Evolutionary conservation across 1,140 invertebrate genomes (phyloP), one percentile per base, ranked within the genome.

Genomic region (Drosophila novamexicana): DNA sequence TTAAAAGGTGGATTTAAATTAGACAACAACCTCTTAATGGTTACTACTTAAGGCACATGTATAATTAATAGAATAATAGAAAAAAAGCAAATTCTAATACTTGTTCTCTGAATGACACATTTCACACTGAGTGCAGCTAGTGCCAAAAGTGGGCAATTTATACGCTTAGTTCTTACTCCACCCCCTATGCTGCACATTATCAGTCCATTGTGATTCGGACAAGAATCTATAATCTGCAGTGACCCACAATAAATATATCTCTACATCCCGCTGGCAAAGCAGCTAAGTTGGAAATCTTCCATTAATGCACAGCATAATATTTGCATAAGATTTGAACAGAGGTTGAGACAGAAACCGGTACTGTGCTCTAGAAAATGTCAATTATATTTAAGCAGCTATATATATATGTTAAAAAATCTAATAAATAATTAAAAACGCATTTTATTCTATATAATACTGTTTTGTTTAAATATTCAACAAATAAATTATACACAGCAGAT

Each of bases 31-130:
- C 84, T 64, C 53, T 83, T 83, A 83, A 86, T 70, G 68, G 83
- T 69, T 86, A 86, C 83, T 86, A 86, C 83, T 86, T 86, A 86
- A 52, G 50, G 66, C 70, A 77, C n/a, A 14, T 67, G 58, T 53
- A 59, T 36, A 18, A 57, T 9, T 42, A 5, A 7, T 36, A 6
- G 16, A 5, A 18, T 18, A 18, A 18, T 1, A 18, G 1, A 12
- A 54, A 10, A 37, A 5, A 12, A 54, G 8, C 2, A 37, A 18
- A 6, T 8, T 22, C 47, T 36, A 14, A 10, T 6, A 50, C 16
- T 64, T 34, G 22, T 36, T 12, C 37, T 1, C 4, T 16, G 47
- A 68, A 40, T 44, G 16, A 16, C n/a, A 47, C 14, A 37, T 36
- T 32, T 8, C 8, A 10, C 12, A 76, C 66, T 57, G 61, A 45